Percentiles rank a stretch among this genome's conserved stretches.
These are phyloP conservation scores for Gobius niger DNA, from an alignment of 2,113 vertebrate species.

Conservation along the genomic window DNA sequence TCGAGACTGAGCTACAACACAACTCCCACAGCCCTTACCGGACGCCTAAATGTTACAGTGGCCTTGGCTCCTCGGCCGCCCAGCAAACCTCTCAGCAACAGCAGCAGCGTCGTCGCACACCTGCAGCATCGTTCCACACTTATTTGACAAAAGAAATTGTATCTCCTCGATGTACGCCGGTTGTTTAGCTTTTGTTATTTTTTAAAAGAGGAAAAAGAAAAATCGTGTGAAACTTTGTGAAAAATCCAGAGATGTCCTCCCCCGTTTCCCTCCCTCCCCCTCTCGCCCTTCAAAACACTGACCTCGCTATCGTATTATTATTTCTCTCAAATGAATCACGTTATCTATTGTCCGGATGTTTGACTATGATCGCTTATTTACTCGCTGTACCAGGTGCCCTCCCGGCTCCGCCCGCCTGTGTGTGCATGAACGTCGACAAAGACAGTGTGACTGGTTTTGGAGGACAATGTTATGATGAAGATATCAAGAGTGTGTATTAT, in stretches of 20 bases:
- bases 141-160: slow-evolving; percentile 75
- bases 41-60: slow-evolving; percentile 63
- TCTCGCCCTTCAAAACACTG: slow-evolving; percentile 74
- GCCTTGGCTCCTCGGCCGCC: slow-evolving; percentile 63
- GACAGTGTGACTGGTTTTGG: slow-evolving; percentile 48
- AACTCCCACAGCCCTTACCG: slow-evolving; percentile 56
- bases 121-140: slow-evolving; percentile 63
- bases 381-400: slow-evolving; percentile 75
- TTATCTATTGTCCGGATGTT: slow-evolving; percentile 68
- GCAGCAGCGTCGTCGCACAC: slow-evolving; percentile 29
- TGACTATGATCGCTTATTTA: slow-evolving; percentile 74
- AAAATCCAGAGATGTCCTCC: slow-evolving; percentile 69
- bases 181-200: slow-evolving; percentile 59
- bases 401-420: slow-evolving; percentile 64
- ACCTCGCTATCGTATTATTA: slow-evolving; percentile 76
- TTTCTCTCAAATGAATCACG: slow-evolving; percentile 70
- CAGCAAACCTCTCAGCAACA: slow-evolving; percentile 56
- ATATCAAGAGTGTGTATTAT: slow-evolving; percentile 65
- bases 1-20: slow-evolving; percentile 45
- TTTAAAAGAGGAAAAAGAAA: slow-evolving; percentile 43
- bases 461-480: slow-evolving; percentile 48
- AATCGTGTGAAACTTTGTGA: slow-evolving; percentile 66
- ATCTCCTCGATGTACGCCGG: slow-evolving; percentile 61
- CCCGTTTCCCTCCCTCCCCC: slow-evolving; percentile 17
- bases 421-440: slow-evolving; percentile 68